These are phyloP conservation scores for Subacronicta megacephala DNA, from an alignment of 2,888 invertebrate genomes.

Conservation along the genomic window DNA sequence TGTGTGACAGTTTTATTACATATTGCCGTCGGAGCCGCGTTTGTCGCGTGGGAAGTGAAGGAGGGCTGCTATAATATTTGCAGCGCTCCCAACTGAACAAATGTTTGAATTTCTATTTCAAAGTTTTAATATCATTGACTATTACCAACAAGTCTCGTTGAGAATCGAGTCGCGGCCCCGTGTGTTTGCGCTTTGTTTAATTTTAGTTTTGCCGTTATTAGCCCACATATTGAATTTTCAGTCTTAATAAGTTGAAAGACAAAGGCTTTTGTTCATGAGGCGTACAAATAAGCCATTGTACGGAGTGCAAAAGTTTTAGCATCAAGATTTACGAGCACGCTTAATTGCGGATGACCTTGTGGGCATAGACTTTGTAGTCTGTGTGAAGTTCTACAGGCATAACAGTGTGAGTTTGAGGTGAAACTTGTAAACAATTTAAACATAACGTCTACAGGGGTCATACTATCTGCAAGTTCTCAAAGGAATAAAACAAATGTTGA, in stretches of 20 bases:
- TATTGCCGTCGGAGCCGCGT: slow-evolving; percentile 19
- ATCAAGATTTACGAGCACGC: slow-evolving; percentile 48
- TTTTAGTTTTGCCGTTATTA: slow-evolving; percentile 39
- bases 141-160: slow-evolving; percentile 1
- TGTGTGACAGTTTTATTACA: slow-evolving; percentile 63
- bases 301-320: slow-evolving; percentile 48
- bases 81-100: slow-evolving; percentile 16
- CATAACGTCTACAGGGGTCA: slow-evolving; percentile 9
- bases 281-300: slow-evolving; percentile 49
- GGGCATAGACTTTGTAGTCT: slow-evolving; percentile 9
- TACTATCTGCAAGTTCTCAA: slow-evolving; percentile 12
- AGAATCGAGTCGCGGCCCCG: slow-evolving; percentile 6
- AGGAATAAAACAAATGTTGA: slow-evolving; percentile 38
- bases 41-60: neutral
- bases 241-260: slow-evolving; percentile 48
- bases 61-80: slow-evolving; percentile 8
- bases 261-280: slow-evolving; percentile 50
- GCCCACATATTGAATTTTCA: slow-evolving; percentile 42
- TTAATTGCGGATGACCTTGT: slow-evolving; percentile 43
- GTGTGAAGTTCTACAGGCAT: slow-evolving; percentile 5
- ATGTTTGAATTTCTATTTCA: slow-evolving; percentile 25
- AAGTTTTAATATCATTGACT: slow-evolving; percentile 30
- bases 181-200: slow-evolving; percentile 19
- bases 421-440: slow-evolving; percentile 35
- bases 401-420: slow-evolving; percentile 3